Base-by-base conservation (phyloP, 2,113 vertebrate genomes). In the Malurus cyaneus region DNA sequence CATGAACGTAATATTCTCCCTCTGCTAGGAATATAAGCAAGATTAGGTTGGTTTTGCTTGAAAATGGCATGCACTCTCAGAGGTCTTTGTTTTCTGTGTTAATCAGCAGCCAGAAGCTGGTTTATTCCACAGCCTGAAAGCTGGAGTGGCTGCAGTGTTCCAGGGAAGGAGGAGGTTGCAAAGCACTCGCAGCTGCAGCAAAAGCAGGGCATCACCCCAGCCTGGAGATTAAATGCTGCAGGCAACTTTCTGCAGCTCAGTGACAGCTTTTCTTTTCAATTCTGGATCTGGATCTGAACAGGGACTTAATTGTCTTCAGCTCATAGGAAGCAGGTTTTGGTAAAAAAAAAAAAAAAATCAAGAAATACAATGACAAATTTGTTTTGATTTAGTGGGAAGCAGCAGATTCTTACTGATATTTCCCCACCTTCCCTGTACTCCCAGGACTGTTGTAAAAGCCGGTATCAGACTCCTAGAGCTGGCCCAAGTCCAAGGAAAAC, bases 51-150 rank as follows among this genome's bases (percentile, higher is more conserved):
- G 2, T 16, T 79, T 57, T 50, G 46, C 50, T 53, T 8, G 2
- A 12, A 41, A 72, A 62, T 25, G 21, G 52, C 60, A 79, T 2
- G 19, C 0, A 0, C 21, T 72, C 56, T 73, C 1, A 0, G 18
- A 49, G 3, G 3, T 26, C 25, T 88, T 62, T 83, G 16, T 49
- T 60, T 89, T 70, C 14, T 66, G 28, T 74, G 56, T 56, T 39
- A 66, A 78, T 70, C 54, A 64, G 46, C 71, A 89, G 7, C 9
- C 0, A 1, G 29, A 52, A 71, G 41, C n/a, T 86, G 67, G 7
- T 88, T 95, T 92, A 80, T 72, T 76, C 81, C 49, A 9, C 46
- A 70, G 20, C 54, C 67, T 26, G 31, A 88, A 86, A 95, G 34
- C 2, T 39, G 41, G 59, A 65, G 28, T 24, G 36, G 46, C 74